Evolutionary conservation across 1,140 invertebrate species (phyloP), one percentile per base, ranked within the genome.

Genomic region (Pantala flavescens): DNA sequence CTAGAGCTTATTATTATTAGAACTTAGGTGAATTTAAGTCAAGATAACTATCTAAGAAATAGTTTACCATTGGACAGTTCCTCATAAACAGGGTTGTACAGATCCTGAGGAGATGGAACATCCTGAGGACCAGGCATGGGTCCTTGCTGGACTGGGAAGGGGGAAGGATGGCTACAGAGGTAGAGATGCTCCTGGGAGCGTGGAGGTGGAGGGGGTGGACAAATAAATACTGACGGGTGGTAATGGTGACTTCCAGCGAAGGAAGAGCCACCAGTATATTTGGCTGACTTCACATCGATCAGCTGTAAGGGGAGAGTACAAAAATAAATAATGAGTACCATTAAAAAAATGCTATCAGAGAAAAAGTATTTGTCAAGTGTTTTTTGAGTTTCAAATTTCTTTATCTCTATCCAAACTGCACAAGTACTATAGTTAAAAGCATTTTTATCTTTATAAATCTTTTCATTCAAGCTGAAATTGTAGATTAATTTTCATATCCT

Each of bases 61-160:
- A 9, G 72, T 80, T 81, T 80, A 86, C 85, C 84, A 81, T 86
- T 86, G 77, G 88, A 88, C 71, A 90, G 83, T 80, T 90, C 89
- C 81, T 90, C 89, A 82, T 90, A 90, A 28, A 90, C 88, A 74
- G 89, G 89, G 81, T 88, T 88, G 82, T 88, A 88, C 73, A 87
- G 84, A 78, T 90, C 89, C 79, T 89, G 87, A 43, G 88, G 89
- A 70, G 83, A 82, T 83, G 89, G 89, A 75, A 87, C 87, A 83
- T 90, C 88, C 23, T 87, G 87, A 28, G 87, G 86, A 5, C 49
- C 49, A 63, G 16, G 3, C 3, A 16, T 21, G 14, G 49, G 5
- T 3, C 49, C 49, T 63, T 12, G 3, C 5, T 16, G 16, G 3
- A 21, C 12, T 63, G 49, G 49, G 49, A 19, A 21, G 49, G n/a